Evolutionary conservation across 2,797 vertebrate species (phyloP), one percentile per base, ranked within the genome.

Genomic region (Rallus crepitans): DNA sequence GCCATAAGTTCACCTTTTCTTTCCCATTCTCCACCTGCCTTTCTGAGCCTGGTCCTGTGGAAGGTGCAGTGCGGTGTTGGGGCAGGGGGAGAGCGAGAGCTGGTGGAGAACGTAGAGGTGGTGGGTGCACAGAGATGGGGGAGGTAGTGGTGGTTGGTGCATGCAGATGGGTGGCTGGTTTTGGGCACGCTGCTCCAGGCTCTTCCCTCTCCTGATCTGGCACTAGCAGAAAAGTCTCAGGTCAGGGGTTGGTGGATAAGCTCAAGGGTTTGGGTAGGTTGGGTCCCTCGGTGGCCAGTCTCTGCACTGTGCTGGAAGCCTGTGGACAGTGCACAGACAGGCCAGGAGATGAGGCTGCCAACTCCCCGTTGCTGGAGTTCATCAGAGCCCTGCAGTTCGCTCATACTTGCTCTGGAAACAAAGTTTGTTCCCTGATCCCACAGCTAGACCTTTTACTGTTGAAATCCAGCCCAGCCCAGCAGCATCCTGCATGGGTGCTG

Each of bases 1-100:
- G 76, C 82, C 97, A 95, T 96, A 73, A 47, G 7, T 73, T 94
- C 92, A 48, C 78, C 42, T 80, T 95, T 93, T 55, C 59, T 87
- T 94, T 93, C 91, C 75, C 94, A 84, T 96, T 84, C 89, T 85
- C 79, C 93, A 90, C 89, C 91, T 95, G 76, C 82, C 80, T 94
- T 92, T 87, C 94, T 95, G 77, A 94, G 87, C 72, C 90, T 82
- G 87, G 53, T 96, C 72, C 93, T 33, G 33, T 80, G n/a, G 48
- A 83, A 97, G 93, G 87, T 95, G 94, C 96, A 96, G 57, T 77
- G 89, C n/a, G 25, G 48, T 68, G 90, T 53, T 5, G 19, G 91
- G 93, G 47, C 12, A 21, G 75, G 52, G 28, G 39, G 15, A 81
- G 56, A 82, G 66, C 47, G 31, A 73, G 85, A 87, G 64, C 45